phyloP scores from a whole-genome alignment of 2,797 vertebrate genomes.

The Astyanax mexicanus region DNA sequence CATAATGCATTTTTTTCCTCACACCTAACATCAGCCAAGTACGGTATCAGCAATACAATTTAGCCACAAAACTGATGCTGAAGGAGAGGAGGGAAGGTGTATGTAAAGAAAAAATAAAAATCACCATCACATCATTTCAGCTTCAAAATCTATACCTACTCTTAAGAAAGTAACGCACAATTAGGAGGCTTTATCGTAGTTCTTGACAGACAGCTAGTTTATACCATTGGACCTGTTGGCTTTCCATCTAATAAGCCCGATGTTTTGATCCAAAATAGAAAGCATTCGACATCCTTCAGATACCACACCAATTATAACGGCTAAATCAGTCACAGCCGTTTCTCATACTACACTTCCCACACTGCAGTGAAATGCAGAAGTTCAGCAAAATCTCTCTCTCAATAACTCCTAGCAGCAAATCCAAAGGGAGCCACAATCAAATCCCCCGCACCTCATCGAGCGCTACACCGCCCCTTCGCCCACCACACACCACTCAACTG shows the following conservation, averaged over 20 bases:
- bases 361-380: neutral
- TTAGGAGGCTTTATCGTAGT: neutral
- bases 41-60: neutral
- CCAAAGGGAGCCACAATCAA: conserved; percentile 34
- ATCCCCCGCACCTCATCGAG: conserved; percentile 25
- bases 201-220: neutral
- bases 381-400: conserved; percentile 16
- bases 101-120: too few species aligned
- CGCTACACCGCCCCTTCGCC: conserved; percentile 25
- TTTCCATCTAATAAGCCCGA: conserved; percentile 9
- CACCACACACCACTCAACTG: conserved; percentile 37
- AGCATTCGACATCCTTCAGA: neutral
- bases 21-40: neutral
- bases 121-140: too few species aligned
- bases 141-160: too few species aligned
- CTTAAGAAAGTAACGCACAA: too few species aligned
- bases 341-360: neutral
- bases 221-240: neutral
- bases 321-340: neutral
- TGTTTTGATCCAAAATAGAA: neutral
- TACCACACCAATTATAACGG: neutral
- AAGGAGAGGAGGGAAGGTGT: too few species aligned
- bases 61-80: too few species aligned
- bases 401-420: conserved; percentile 29
- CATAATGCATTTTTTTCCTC: too few species aligned